A percentile compares a stretch with the other conserved stretches of the same genome.
Conservation (phyloP, 2,113 vertebrate genomes). For the Epinephelus moara region DNA sequence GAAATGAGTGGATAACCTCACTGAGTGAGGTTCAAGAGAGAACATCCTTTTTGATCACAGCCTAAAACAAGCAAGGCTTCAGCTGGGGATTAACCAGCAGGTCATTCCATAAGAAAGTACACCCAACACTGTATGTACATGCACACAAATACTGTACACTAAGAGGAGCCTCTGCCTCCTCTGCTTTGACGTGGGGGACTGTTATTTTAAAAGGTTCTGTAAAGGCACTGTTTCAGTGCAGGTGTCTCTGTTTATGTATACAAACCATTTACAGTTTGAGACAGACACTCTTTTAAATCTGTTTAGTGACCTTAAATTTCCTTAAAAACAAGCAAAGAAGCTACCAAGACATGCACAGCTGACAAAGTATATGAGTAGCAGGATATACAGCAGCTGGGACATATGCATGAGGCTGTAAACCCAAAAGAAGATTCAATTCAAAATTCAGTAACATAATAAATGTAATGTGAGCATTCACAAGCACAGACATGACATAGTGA, state of each 20-base stretch:
- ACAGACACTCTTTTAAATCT: neutral
- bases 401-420: slow-evolving; percentile 1
- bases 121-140: slow-evolving; percentile 8
- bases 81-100: neutral
- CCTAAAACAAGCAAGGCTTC: neutral
- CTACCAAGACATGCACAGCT: slow-evolving; percentile 5
- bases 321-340: neutral
- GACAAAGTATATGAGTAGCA: neutral
- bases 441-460: neutral
- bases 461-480: slow-evolving; percentile 22
- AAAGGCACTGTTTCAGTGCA: neutral
- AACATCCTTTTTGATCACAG: slow-evolving; percentile 16
- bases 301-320: neutral
- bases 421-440: neutral
- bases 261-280: neutral
- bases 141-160: neutral
- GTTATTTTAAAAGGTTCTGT: neutral
- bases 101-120: neutral
- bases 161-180: neutral
- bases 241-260: neutral
- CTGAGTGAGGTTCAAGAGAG: neutral
- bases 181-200: neutral
- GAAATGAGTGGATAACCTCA: neutral
- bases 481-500: slow-evolving; percentile 9
- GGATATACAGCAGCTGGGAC: slow-evolving; percentile 22